Percentiles rank a stretch among this genome's conserved stretches.
phyloP scores from a whole-genome alignment of 2,113 vertebrate genomes.

The Hemibagrus wyckioides region DNA sequence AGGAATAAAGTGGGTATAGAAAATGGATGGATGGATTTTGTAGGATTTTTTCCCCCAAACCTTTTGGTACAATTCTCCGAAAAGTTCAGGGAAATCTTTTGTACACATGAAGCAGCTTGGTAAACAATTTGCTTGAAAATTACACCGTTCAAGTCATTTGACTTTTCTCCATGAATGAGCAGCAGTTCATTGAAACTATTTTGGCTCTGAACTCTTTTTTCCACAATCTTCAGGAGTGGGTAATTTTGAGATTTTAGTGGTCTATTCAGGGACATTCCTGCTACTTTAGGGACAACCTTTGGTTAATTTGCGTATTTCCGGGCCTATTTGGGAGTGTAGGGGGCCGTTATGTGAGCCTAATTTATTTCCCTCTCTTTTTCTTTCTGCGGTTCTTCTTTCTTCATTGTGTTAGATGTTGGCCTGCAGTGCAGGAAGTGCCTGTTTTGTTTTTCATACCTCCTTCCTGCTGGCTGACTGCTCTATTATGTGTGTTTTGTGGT shows the following conservation, averaged over 20 bases:
- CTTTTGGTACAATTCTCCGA: neutral
- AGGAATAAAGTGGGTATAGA: no score
- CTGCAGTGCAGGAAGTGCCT: slow-evolving; percentile 26
- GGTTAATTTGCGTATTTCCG: slow-evolving; percentile 9
- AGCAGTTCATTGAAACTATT: neutral
- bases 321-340: neutral
- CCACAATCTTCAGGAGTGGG: neutral
- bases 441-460: slow-evolving; percentile 31
- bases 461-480: slow-evolving; percentile 25
- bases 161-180: slow-evolving; percentile 11
- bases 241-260: neutral
- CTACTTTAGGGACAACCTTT: neutral
- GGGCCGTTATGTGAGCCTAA: slow-evolving; percentile 2
- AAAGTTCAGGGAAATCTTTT: neutral
- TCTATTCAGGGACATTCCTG: neutral
- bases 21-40: no score
- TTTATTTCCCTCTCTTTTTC: slow-evolving; percentile 6
- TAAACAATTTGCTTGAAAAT: neutral
- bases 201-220: neutral
- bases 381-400: neutral
- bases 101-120: neutral
- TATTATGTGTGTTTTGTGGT: slow-evolving; percentile 18
- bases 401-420: slow-evolving; percentile 31
- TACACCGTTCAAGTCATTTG: slow-evolving; percentile 59
- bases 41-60: neutral